Percentiles rank a stretch among this genome's conserved stretches.
These are phyloP conservation scores for Ochropacha duplaris DNA, from an alignment of 2,888 invertebrate species.

Conservation along the genomic window DNA sequence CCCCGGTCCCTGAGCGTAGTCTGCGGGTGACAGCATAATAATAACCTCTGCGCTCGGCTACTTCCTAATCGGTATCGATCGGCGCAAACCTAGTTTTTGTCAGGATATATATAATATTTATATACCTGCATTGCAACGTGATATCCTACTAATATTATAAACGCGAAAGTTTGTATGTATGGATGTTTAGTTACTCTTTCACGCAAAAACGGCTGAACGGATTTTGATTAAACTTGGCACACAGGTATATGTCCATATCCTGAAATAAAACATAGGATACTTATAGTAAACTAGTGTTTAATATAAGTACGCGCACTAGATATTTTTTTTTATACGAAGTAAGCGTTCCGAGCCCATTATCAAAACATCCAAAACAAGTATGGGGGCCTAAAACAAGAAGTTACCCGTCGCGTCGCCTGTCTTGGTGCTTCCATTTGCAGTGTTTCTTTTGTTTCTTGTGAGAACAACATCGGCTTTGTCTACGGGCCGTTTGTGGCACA, in stretches of 20 bases:
- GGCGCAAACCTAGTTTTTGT: slow-evolving; percentile 11
- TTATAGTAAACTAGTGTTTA: no score
- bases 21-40: slow-evolving; percentile 49
- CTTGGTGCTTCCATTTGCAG: slow-evolving; percentile 56
- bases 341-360: not conserved
- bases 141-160: no score
- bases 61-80: slow-evolving; percentile 42
- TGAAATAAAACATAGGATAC: no score
- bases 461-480: slow-evolving; percentile 62
- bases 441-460: slow-evolving; percentile 69
- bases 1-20: slow-evolving; percentile 22
- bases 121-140: slow-evolving; percentile 18
- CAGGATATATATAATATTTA: slow-evolving; percentile 14
- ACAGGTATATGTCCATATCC: no score
- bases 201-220: no score
- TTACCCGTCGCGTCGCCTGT: slow-evolving; percentile 27
- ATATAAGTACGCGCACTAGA: no score
- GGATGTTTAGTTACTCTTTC: no score
- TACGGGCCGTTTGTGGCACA: slow-evolving; percentile 55
- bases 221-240: no score
- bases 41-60: slow-evolving; percentile 32
- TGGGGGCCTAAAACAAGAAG: slow-evolving; percentile 26
- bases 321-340: not conserved
- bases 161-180: no score
- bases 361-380: slow-evolving; percentile 13